These are phyloP conservation scores for Gymnodraco acuticeps DNA, from an alignment of 2,797 vertebrate genomes.

Conservation along the genomic window DNA sequence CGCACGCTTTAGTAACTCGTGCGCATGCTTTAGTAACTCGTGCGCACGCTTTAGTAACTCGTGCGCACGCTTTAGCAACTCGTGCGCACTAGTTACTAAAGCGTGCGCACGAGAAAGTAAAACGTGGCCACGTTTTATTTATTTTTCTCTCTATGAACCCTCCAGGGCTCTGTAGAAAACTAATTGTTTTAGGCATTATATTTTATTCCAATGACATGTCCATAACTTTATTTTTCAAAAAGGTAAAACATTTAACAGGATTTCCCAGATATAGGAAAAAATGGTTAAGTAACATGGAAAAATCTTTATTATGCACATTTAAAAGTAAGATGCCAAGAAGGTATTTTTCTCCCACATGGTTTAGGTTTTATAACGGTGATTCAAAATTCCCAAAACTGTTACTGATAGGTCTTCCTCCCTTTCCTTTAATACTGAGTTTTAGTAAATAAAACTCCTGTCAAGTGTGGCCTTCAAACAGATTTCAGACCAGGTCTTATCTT, in stretches of 20 bases:
- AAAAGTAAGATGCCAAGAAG: not conserved
- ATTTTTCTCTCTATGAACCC: too few species aligned
- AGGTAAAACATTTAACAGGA: not conserved
- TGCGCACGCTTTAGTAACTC: too few species aligned
- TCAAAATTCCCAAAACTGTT: not conserved
- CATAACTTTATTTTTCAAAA: not conserved
- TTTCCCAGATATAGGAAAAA: too few species aligned
- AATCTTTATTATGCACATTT: not conserved
- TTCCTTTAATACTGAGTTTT: not conserved
- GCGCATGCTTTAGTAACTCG: too few species aligned
- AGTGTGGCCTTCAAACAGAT: constrained; percentile 72
- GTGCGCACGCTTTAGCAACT: too few species aligned
- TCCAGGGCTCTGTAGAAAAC: too few species aligned
- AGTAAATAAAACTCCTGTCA: constrained; percentile 18
- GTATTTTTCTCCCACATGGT: not conserved
- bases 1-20: too few species aligned
- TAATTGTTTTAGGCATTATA: not conserved
- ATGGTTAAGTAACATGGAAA: too few species aligned
- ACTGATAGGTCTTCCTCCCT: not conserved
- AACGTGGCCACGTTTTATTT: too few species aligned
- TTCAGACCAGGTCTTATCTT: constrained; percentile 72
- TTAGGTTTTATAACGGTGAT: not conserved
- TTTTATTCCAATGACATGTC: not conserved
- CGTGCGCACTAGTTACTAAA: too few species aligned
- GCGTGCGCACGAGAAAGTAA: too few species aligned